Evolutionary conservation across 2,797 vertebrate genomes (phyloP), one percentile per base, ranked within the genome.

Genomic region (Hozukius guyotensis): DNA sequence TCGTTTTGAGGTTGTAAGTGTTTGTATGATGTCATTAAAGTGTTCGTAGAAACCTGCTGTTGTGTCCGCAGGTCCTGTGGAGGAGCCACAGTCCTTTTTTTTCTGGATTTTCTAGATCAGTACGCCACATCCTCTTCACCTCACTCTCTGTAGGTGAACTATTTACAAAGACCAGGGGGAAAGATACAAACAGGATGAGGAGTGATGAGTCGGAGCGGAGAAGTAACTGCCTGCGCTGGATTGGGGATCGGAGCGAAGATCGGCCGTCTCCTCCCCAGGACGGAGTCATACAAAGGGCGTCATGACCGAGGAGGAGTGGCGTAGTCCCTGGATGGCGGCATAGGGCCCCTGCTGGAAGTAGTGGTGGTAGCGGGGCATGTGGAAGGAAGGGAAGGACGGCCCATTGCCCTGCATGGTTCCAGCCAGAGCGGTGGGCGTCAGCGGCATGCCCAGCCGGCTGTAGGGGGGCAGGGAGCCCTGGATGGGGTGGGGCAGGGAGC

Each of bases 271-370:
- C 77, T 82, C 70, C 69, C 59, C 5, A 16, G 74, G 72, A 27
- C 0, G 59, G 87, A 95, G 95, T 99, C 97, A 99, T 97, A 99
- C 98, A 22, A 99, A 99, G 0, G 98, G 98, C 0, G 98, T 99
- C 99, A 99, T 99, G 92, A 99, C 98, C 4, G 98, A 96, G 0
- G 98, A 99, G 81, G 98, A 98, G 93, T 99, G 99, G 75, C 99
- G 97, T 78, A 99, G 97, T 97, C 98, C 98, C 92, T 99, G 99
- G 92, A 99, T 98, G 87, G 98, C 98, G 2, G 99, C 98, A 4
- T 99, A 99, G 64, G 99, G 99, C 68, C 99, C 99, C 93, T 99
- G 99, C 94, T 99, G 99, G 78, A 99, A 99, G 92, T 99, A 99
- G 91, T 99, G 99, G 89, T 99, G 99, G 91, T 99, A 99, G 80